phyloP scores from a whole-genome alignment of 1,140 invertebrate genomes.

The Hylaeus volcanicus region DNA sequence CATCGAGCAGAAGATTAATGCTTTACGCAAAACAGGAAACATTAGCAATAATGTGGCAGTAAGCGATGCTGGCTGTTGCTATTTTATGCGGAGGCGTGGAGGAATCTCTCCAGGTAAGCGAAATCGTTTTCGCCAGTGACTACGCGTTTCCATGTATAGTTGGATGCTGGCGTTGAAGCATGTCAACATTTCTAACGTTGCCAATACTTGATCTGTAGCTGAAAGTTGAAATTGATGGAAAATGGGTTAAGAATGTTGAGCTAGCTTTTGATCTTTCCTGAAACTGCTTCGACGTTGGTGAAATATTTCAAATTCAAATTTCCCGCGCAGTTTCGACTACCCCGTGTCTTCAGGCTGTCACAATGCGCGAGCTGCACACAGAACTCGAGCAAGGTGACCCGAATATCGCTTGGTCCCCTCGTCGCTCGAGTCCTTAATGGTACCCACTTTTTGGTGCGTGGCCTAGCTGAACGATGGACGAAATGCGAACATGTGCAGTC shows the following conservation, averaged over 20 bases:
- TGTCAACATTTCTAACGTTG: neutral
- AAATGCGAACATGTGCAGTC: conserved; percentile 43
- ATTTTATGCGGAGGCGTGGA: conserved; percentile 52
- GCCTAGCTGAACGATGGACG: conserved; percentile 39
- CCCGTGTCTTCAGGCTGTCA: too few relatives aligned
- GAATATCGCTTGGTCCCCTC: too few relatives aligned
- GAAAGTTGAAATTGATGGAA: too few relatives aligned
- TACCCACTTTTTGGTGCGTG: neutral
- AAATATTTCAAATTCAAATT: too few relatives aligned
- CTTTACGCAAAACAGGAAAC: conserved; percentile 1
- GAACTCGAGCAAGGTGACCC: too few relatives aligned
- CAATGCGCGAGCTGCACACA: too few relatives aligned
- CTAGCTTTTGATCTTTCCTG: too few relatives aligned
- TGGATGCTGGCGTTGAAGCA: conserved; percentile 26
- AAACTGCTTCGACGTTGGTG: too few relatives aligned
- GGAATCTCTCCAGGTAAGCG: conserved; percentile 41
- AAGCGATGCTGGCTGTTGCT: conserved; percentile 37
- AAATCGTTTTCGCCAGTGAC: conserved; percentile 13
- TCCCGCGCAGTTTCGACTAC: too few relatives aligned
- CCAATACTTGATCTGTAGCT: conserved; percentile 29
- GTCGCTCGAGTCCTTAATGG: neutral
- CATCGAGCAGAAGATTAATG: conserved; percentile 19
- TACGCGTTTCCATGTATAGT: conserved; percentile 16
- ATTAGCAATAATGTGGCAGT: conserved; percentile 34
- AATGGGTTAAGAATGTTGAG: too few relatives aligned